Percentiles rank a stretch among this genome's conserved stretches.
These are phyloP conservation scores for Acrobasis repandana DNA, from an alignment of 2,888 invertebrate species.

Conservation along the genomic window DNA sequence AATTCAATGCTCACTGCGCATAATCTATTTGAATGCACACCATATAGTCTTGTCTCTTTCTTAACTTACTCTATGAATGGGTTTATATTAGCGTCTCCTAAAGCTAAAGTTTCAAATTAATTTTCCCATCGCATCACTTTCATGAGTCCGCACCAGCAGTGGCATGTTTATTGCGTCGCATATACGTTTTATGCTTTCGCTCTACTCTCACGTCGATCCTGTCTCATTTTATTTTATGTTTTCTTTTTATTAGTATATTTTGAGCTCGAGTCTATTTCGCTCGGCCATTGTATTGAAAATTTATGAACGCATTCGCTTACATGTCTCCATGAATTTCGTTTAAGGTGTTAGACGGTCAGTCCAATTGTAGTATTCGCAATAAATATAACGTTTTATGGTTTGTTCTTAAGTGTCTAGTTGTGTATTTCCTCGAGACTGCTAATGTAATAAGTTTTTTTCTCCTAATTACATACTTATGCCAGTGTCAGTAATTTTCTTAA, in stretches of 20 bases:
- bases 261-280: constrained; percentile 34
- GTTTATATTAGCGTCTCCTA: not conserved
- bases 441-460: not conserved
- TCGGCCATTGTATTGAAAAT: constrained; percentile 35
- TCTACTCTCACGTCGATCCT: constrained; percentile 42
- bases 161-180: constrained; percentile 61
- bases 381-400: constrained; percentile 22
- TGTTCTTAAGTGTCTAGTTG: not conserved
- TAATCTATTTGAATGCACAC: not conserved
- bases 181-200: constrained; percentile 56
- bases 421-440: not conserved
- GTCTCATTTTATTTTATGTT: constrained; percentile 49
- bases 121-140: constrained; percentile 1
- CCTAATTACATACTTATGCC: too few relatives aligned
- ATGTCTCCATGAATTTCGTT: constrained; percentile 23
- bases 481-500: too few relatives aligned
- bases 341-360: constrained; percentile 5
- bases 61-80: not conserved
- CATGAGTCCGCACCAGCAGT: constrained; percentile 44
- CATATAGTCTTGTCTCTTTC: not conserved
- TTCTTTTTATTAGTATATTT: constrained; percentile 51
- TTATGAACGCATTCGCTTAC: constrained; percentile 34
- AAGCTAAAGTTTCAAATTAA: constrained; percentile 7
- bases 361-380: constrained; percentile 19
- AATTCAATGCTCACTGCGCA: not conserved